These are phyloP conservation scores for Corythornis cristatus DNA, from an alignment of 2,113 vertebrate genomes.

Conservation along the genomic window DNA sequence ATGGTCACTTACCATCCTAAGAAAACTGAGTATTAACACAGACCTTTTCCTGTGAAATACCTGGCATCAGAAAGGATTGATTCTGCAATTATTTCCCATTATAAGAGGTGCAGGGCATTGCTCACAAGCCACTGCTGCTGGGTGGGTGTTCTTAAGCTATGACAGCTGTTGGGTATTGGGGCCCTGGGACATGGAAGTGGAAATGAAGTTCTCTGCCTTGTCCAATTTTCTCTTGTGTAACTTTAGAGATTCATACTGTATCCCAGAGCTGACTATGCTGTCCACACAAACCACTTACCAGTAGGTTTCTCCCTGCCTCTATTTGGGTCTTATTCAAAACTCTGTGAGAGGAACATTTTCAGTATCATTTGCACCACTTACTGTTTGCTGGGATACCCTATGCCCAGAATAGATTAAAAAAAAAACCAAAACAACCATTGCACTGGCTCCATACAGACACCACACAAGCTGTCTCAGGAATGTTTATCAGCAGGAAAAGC, in stretches of 20 bases:
- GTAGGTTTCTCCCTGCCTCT: background rate
- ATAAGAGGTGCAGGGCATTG: background rate
- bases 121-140: background rate
- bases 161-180: background rate
- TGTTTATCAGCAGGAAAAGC: conserved; percentile 24
- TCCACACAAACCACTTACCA: background rate
- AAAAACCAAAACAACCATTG: too few relatives aligned
- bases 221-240: background rate
- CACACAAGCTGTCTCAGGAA: background rate
- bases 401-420: background rate
- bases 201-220: background rate
- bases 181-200: background rate
- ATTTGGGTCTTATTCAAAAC: background rate
- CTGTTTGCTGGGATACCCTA: background rate
- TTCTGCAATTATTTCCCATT: background rate
- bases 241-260: background rate
- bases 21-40: background rate
- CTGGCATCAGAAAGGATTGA: background rate
- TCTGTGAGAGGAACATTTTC: background rate
- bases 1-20: background rate
- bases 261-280: background rate
- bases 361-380: background rate
- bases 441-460: background rate
- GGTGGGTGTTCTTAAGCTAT: background rate
- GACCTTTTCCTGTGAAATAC: background rate